Evolutionary conservation across 2,888 invertebrate species (phyloP), one percentile per base, ranked within the genome.

Genomic region (Idaea straminata): DNA sequence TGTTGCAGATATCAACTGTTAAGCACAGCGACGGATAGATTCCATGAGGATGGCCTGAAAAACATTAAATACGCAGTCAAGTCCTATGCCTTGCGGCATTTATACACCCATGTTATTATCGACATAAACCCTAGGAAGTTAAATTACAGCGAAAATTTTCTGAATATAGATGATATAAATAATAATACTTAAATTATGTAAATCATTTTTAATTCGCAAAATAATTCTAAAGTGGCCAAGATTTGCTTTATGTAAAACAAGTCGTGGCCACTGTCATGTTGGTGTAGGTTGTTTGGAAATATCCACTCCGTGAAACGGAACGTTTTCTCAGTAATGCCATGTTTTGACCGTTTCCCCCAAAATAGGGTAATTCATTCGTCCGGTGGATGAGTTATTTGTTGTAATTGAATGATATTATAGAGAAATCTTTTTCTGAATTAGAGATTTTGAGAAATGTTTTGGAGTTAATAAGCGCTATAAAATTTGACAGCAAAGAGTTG

Each of bases 101-200:
- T 97, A 4, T 97, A 96, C 87, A 97, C 97, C 1, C 96, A 96
- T 94, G 92, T 97, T 63, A 85, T 96, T 72, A 96, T 97, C 35
- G 95, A 95, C 76, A 87, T 97, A 62, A 94, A 95, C 64, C 83
- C 83, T 6, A 64, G 71, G 47, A 72, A 47, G 10, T 47, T 47
- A 47, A 47, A 47, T 10, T 47, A 47, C 47, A 47, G 47, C 10
- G 47, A 47, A 10, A 47, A 47, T 13, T 47, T 47, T 7, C 13
- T 47, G 13, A 13, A 47, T 47, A 3, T 6, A 47, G 10, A 4
- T 47, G 10, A 10, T 7, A 7, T 47, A 7, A 10, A 4, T 36
- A 36, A 10, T 47, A 10, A 4, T 36, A 36, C 0, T 47, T 47
- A 47, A 47, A 13, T 47, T 13, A 7, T 7, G 13, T 2, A 47